Conservation (phyloP, 2,113 vertebrate genomes). For the Hemiprocne comata region DNA sequence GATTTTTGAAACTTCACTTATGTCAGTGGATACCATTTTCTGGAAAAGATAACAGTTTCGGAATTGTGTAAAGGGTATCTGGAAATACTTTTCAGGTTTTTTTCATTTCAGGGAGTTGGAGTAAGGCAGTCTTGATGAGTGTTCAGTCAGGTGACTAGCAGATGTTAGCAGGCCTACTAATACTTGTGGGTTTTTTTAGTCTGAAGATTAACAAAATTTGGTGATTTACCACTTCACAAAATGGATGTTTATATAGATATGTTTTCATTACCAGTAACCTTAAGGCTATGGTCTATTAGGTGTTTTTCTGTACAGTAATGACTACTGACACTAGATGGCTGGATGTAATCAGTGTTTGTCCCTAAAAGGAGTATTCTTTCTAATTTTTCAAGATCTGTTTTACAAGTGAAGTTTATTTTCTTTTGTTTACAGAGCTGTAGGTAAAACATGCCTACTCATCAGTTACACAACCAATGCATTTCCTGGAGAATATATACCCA, state of each 20-base stretch:
- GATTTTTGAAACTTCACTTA: not conserved
- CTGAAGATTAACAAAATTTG: not conserved
- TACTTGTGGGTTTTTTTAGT: not conserved
- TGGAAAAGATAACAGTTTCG: not conserved
- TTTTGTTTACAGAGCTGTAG: constrained; percentile 87
- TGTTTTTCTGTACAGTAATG: not conserved
- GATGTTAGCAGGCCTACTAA: not conserved
- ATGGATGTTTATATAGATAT: not conserved
- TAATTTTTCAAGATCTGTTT: not conserved
- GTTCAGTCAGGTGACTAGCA: not conserved
- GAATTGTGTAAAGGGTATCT: not conserved
- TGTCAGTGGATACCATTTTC: not conserved
- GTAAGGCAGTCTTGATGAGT: not conserved
- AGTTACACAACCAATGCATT: constrained; percentile 99
- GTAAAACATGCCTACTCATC: constrained; percentile 99
- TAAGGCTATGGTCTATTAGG: not conserved
- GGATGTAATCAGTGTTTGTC: not conserved
- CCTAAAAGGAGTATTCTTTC: not conserved
- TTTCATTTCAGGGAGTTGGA: not conserved
- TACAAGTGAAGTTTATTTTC: constrained; percentile 14
- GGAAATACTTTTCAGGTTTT: not conserved
- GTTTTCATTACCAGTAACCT: not conserved
- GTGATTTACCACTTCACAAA: not conserved
- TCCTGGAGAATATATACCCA: constrained; percentile 98
- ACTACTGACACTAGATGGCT: not conserved